Conservation (phyloP, 2,888 invertebrate genomes). For the Rhaphigaster nebulosa region DNA sequence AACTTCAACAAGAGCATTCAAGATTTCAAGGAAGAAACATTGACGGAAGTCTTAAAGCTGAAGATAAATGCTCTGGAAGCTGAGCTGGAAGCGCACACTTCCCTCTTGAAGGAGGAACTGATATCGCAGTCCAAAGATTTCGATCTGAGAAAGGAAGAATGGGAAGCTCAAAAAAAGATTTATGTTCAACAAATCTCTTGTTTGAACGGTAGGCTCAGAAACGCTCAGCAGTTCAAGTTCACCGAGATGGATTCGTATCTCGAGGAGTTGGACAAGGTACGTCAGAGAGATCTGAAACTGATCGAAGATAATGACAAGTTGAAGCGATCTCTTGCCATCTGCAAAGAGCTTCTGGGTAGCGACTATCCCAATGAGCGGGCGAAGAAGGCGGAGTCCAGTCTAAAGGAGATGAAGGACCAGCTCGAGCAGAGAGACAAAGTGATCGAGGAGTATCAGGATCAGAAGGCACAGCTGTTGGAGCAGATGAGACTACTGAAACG, state of each 20-base stretch:
- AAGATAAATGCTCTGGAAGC: constrained; percentile 61
- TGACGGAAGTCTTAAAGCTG: constrained; percentile 60
- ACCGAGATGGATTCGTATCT: constrained; percentile 54
- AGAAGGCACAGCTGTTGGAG: constrained; percentile 56
- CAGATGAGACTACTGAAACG: constrained; percentile 59
- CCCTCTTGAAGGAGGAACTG: constrained; percentile 61
- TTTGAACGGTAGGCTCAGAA: constrained; percentile 62
- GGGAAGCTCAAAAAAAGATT: constrained; percentile 62
- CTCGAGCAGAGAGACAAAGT: constrained; percentile 60
- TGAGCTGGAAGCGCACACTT: constrained; percentile 61
- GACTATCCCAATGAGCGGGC: constrained; percentile 58
- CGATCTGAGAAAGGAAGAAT: constrained; percentile 62
- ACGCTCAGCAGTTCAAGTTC: constrained; percentile 60
- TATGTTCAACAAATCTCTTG: constrained; percentile 61
- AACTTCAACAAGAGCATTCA: constrained; percentile 61
- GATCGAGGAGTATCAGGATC: constrained; percentile 56
- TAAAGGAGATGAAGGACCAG: constrained; percentile 54
- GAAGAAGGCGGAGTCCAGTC: constrained; percentile 27
- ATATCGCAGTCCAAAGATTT: constrained; percentile 60
- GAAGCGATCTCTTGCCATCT: constrained; percentile 58
- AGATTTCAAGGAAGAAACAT: constrained; percentile 59
- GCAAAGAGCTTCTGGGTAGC: constrained; percentile 61
- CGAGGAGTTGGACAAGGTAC: constrained; percentile 57
- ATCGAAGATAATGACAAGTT: constrained; percentile 62
- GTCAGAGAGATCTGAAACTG: constrained; percentile 59